Evolutionary conservation across 2,888 invertebrate species (phyloP).

Genomic region (Serrognathus titanus): DNA sequence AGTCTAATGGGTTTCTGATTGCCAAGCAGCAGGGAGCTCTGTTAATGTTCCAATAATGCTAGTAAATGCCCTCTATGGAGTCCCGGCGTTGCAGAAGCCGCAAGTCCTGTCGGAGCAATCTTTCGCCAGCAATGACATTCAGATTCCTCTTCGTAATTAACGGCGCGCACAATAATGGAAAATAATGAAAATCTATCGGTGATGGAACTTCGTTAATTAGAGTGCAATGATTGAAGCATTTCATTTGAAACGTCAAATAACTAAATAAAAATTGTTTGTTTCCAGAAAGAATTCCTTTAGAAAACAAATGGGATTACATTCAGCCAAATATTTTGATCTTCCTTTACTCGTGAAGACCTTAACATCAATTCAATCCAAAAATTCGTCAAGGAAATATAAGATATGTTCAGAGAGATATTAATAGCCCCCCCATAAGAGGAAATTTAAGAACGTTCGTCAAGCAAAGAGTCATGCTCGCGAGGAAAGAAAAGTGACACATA

Average conservation of each 20-base stretch:
- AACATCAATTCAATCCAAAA: too few species aligned
- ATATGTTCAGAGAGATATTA: too few species aligned
- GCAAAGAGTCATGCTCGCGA: not conserved
- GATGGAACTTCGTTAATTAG: not conserved
- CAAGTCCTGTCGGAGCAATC: conserved; percentile 11
- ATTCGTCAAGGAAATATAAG: too few species aligned
- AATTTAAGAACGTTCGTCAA: conserved; percentile 3
- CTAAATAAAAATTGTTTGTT: too few species aligned
- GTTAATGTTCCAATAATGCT: conserved; percentile 26
- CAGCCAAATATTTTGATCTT: too few species aligned
- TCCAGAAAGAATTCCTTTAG: too few species aligned
- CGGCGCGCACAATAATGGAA: conserved; percentile 5
- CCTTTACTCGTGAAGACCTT: too few species aligned
- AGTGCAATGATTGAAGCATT: too few species aligned
- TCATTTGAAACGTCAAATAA: too few species aligned
- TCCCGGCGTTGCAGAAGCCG: conserved; percentile 14
- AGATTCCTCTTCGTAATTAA: conserved; percentile 18
- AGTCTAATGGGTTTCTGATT: conserved; percentile 46
- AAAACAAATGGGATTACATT: too few species aligned
- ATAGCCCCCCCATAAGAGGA: too few species aligned
- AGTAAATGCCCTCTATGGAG: conserved; percentile 15
- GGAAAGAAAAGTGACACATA: conserved; percentile 1
- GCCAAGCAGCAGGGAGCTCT: conserved; percentile 28
- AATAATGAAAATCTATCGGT: conserved; percentile 5
- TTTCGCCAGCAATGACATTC: conserved; percentile 19